A percentile compares a stretch with the other conserved stretches of the same genome.
Evolutionary conservation across 2,113 vertebrate species (phyloP).

Genomic region (Argyrosomus japonicus): DNA sequence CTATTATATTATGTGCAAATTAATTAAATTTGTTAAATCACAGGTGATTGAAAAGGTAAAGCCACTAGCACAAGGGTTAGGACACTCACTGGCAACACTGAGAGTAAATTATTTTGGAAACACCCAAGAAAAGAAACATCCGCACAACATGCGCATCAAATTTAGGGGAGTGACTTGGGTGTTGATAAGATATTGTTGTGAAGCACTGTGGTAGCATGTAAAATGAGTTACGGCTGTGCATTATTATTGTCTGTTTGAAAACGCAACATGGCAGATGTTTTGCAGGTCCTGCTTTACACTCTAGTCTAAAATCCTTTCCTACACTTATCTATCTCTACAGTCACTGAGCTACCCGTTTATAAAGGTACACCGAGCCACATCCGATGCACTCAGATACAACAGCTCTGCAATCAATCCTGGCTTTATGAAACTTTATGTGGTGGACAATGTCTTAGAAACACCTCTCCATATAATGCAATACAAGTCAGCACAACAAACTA

Average conservation of each 20-base stretch:
- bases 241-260: background rate
- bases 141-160: background rate
- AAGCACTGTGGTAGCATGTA: background rate
- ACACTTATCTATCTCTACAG: background rate
- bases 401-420: background rate
- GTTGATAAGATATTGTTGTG: background rate
- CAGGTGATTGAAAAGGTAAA: background rate
- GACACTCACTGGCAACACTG: background rate
- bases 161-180: background rate
- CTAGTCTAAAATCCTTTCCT: background rate
- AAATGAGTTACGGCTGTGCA: too few species aligned
- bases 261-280: background rate
- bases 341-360: background rate
- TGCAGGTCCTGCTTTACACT: background rate
- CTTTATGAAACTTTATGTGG: background rate
- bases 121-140: background rate
- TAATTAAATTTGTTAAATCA: background rate
- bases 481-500: background rate
- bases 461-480: background rate
- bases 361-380: background rate
- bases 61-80: background rate
- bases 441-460: background rate
- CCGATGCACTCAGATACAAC: background rate
- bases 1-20: background rate
- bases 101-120: background rate